Evolutionary conservation across 2,797 vertebrate genomes (phyloP).

Genomic region (Triplophysa yarkandensis): DNA sequence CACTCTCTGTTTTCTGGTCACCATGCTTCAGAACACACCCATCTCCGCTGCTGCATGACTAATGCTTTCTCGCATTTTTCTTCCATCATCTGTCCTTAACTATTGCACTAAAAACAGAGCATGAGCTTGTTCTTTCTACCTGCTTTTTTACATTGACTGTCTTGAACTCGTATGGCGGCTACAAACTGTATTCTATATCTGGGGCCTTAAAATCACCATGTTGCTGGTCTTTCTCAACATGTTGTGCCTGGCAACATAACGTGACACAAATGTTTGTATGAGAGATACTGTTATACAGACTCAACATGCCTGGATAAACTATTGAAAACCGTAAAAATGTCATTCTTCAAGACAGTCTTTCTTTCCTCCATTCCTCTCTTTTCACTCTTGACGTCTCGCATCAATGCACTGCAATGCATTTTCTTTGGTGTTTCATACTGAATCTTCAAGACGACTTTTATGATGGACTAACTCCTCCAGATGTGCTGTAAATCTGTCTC

Average conservation of each 20-base stretch:
- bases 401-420: neutral
- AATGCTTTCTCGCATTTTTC: slow-evolving; percentile 9
- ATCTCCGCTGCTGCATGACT: slow-evolving; percentile 45
- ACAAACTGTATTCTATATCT: slow-evolving; percentile 34
- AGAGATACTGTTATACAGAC: neutral
- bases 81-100: slow-evolving; percentile 26
- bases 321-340: neutral
- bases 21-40: slow-evolving; percentile 75
- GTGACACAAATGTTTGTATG: neutral
- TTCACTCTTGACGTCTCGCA: slow-evolving; percentile 9
- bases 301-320: no score
- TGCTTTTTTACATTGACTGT: slow-evolving; percentile 42
- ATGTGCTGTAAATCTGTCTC: neutral
- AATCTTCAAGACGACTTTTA: slow-evolving; percentile 13
- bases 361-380: slow-evolving; percentile 14
- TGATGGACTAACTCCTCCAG: slow-evolving; percentile 9
- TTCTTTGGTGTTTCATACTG: neutral
- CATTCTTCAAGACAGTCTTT: slow-evolving; percentile 44
- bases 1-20: slow-evolving; percentile 88
- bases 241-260: neutral
- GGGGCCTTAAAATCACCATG: slow-evolving; percentile 57
- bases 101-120: slow-evolving; percentile 42
- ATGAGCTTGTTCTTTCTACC: slow-evolving; percentile 40
- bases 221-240: slow-evolving; percentile 52
- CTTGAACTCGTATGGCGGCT: slow-evolving; percentile 52